Evolutionary conservation across 1,140 invertebrate genomes (phyloP), one percentile per base, ranked within the genome.

Genomic region (Papilio polytes): DNA sequence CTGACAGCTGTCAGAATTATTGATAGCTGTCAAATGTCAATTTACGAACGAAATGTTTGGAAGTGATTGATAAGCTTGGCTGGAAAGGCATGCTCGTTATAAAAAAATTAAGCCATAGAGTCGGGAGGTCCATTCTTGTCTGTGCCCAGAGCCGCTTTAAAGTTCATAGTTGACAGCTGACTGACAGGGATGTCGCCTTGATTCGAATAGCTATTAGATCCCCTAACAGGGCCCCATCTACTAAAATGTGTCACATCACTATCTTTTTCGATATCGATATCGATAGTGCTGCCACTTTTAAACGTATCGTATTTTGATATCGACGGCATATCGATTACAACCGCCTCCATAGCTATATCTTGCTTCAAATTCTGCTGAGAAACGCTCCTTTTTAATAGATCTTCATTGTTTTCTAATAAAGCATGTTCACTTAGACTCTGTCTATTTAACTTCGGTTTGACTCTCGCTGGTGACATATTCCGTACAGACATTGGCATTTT

Each of bases 201-300:
- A n/a, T 89, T 87, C 0, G 92, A 89, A 73, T 94, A 95, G 22
- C 89, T 92, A 72, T 95, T 95, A 0, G 92, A 95, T 0, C 94
- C 94, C 8, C 94, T 77, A 0, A 91, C 87, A 0, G 89, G 82
- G 0, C 94, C 94, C 94, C 92, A 95, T 1, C 94, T 53, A 22
- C 92, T 94, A 56, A 93, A 91, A 12, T 88, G 78, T 1, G 81
- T 85, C 1, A 79, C 46, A 15, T 53, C 74, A 51, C 15, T 48
- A 26, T 63, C 77, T 20, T 51, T 51, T 31, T 76, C 74, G 20
- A 22, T 48, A 74, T 74, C 73, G 41, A 74, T 31, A 22, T 76
- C 74, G 22, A 76, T 31, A 46, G 74, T 76, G 74, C 44, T 48
- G 74, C 3, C 77, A 41, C 91, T 92, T 6, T 87, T 88, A 9